Evolutionary conservation across 2,888 invertebrate genomes (phyloP).

Genomic region (Oligia latruncula): DNA sequence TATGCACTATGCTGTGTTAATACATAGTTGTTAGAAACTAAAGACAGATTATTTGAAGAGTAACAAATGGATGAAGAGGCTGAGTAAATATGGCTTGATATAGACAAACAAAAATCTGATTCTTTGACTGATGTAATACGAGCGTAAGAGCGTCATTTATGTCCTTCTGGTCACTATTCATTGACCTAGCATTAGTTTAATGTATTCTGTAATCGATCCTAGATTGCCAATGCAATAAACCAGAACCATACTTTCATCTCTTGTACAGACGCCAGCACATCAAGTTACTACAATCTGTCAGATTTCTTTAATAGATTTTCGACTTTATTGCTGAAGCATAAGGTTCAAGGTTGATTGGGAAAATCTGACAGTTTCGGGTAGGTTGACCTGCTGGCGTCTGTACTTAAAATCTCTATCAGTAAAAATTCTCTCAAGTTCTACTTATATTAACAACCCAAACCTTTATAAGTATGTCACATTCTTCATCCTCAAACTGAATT

Average conservation of each 20-base stretch:
- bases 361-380: no score
- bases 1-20: constrained; percentile 14
- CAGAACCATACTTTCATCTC: background rate
- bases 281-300: no score
- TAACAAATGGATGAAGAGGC: constrained; percentile 1
- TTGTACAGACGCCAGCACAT: no score
- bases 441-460: background rate
- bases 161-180: background rate
- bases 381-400: no score
- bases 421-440: background rate
- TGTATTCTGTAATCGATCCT: background rate
- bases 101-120: constrained; percentile 23
- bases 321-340: no score
- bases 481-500: background rate
- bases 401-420: background rate
- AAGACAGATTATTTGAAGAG: constrained; percentile 13
- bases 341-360: no score
- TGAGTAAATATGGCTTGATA: constrained; percentile 9
- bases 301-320: no score
- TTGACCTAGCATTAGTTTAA: background rate
- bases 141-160: background rate
- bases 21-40: constrained; percentile 19
- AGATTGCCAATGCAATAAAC: background rate
- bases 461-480: constrained; percentile 18
- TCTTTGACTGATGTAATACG: constrained; percentile 1